A percentile compares a stretch with the other conserved stretches of the same genome.
phyloP scores from a whole-genome alignment of 2,113 vertebrate species.

The Rhinogobius similis region DNA sequence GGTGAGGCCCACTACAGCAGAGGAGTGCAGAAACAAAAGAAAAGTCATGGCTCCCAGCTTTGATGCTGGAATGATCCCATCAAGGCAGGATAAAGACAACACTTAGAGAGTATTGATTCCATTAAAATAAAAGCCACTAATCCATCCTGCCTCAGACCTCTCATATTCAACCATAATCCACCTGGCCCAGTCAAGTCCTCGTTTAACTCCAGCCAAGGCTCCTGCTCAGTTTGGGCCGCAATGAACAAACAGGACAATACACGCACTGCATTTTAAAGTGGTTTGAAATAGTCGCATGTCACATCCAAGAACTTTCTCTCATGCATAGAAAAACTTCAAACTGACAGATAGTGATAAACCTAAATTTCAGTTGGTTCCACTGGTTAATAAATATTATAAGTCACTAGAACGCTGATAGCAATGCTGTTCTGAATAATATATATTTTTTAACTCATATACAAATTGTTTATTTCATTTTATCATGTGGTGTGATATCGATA shows the following conservation, averaged over 20 bases:
- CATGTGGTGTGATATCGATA: too few relatives aligned
- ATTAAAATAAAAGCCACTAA: constrained; percentile 71
- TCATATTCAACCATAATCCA: constrained; percentile 74
- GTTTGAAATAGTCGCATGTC: constrained; percentile 27
- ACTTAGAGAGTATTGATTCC: constrained; percentile 75
- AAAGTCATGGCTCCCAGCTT: constrained; percentile 63
- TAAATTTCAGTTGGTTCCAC: not conserved
- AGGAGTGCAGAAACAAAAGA: constrained; percentile 39
- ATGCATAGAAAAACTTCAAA: not conserved
- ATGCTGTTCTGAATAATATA: too few relatives aligned
- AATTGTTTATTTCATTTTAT: too few relatives aligned
- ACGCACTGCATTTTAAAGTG: constrained; percentile 52
- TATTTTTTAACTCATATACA: too few relatives aligned
- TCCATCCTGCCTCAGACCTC: constrained; percentile 71
- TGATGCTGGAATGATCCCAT: constrained; percentile 76
- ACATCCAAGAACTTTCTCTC: not conserved
- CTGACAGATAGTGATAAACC: not conserved
- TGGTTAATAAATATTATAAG: not conserved
- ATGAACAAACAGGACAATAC: constrained; percentile 62
- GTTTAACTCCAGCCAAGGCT: constrained; percentile 62
- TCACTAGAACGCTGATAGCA: not conserved
- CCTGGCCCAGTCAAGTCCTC: constrained; percentile 60
- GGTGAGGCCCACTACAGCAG: constrained; percentile 46
- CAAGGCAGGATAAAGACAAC: constrained; percentile 69
- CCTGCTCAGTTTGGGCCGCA: constrained; percentile 42